A percentile compares a stretch with the other conserved stretches of the same genome.
Evolutionary conservation across 2,797 vertebrate genomes (phyloP).

Genomic region (Florisuga fusca): DNA sequence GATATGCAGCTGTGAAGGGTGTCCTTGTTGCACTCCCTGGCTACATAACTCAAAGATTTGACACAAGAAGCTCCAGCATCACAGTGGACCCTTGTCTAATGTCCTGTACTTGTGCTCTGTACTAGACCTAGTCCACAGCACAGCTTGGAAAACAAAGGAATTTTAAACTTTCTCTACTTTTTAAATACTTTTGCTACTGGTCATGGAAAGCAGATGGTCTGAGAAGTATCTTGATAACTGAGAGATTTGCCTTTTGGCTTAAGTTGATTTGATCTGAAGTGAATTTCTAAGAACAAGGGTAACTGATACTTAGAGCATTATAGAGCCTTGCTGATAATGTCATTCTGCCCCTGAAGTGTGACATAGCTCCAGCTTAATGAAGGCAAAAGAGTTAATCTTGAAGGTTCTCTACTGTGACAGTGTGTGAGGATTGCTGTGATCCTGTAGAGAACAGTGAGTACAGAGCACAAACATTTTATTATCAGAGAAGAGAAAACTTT

Average conservation of each 20-base stretch:
- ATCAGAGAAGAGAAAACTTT: not conserved
- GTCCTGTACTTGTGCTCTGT: not conserved
- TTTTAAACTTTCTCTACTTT: not conserved
- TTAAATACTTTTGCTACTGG: not conserved
- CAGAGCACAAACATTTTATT: not conserved
- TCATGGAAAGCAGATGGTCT: not conserved
- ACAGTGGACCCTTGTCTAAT: not conserved
- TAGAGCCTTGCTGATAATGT: not conserved
- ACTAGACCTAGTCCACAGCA: not conserved
- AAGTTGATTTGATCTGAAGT: not conserved
- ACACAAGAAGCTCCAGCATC: not conserved
- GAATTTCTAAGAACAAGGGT: not conserved
- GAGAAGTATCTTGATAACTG: not conserved
- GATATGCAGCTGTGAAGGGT: not conserved
- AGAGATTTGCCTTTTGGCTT: not conserved
- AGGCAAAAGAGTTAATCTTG: not conserved
- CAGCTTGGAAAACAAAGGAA: not conserved
- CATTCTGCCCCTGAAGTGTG: not conserved
- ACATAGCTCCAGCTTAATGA: not conserved
- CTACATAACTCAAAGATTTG: not conserved
- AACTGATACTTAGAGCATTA: not conserved
- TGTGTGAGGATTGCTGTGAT: not conserved
- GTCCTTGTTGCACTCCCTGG: accelerated
- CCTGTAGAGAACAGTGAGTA: not conserved
- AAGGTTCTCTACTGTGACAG: not conserved